These are phyloP conservation scores for Steinernema khuongi DNA, from an alignment of 1,140 invertebrate species.

Conservation along the genomic window DNA sequence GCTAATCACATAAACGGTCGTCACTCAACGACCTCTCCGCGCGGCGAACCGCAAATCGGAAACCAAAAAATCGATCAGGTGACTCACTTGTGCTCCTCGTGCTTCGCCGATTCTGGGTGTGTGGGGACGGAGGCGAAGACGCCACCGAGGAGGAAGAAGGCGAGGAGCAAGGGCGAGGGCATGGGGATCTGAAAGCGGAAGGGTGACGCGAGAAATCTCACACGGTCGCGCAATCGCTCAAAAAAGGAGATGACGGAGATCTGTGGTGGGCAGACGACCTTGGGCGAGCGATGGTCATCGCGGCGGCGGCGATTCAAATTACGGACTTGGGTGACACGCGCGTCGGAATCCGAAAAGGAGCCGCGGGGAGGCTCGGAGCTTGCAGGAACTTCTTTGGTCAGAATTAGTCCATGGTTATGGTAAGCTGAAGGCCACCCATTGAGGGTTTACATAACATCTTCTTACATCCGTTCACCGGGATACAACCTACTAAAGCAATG, in stretches of 20 bases:
- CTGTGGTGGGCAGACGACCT: background rate
- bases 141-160: background rate
- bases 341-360: too few relatives aligned
- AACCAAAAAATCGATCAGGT: background rate
- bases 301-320: background rate
- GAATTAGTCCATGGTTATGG: too few relatives aligned
- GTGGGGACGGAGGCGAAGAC: background rate
- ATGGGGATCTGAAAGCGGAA: background rate
- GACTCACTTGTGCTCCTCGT: background rate
- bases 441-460: too few relatives aligned
- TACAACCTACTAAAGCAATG: too few relatives aligned
- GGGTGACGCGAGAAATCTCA: background rate
- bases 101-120: background rate
- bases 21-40: background rate
- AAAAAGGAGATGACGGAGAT: background rate
- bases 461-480: too few relatives aligned
- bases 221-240: background rate
- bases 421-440: too few relatives aligned
- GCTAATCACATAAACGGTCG: background rate
- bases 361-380: too few relatives aligned
- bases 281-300: constrained; percentile 9
- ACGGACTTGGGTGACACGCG: background rate
- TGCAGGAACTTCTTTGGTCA: too few relatives aligned
- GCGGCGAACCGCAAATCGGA: background rate
- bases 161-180: background rate